A percentile compares a stretch with the other conserved stretches of the same genome.
These are phyloP conservation scores for Diuraphis noxia DNA, from an alignment of 1,140 invertebrate genomes.

Conservation along the genomic window DNA sequence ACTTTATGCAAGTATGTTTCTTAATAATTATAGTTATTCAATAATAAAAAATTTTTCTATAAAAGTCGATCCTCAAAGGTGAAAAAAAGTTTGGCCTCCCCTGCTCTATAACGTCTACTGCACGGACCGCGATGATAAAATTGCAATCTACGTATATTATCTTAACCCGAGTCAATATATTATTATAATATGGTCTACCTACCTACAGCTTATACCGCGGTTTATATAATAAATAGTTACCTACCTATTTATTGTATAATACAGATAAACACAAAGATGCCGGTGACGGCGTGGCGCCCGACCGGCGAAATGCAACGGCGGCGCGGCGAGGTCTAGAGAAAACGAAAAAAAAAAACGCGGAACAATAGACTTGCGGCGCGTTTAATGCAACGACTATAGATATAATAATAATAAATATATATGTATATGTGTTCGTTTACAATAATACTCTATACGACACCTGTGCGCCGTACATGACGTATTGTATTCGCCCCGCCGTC, in stretches of 20 bases:
- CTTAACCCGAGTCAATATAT: neutral
- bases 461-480: neutral
- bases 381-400: neutral
- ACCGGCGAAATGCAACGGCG: neutral
- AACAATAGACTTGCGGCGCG: slow-evolving; percentile 4
- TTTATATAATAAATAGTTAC: too few relatives aligned
- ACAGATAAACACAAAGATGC: neutral
- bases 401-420: neutral
- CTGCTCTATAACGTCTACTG: too few relatives aligned
- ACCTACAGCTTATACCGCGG: neutral
- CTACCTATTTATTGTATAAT: neutral
- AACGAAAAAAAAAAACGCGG: neutral
- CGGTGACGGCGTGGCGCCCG: slow-evolving; percentile 22
- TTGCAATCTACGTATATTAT: neutral
- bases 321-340: neutral
- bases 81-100: too few relatives aligned
- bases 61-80: too few relatives aligned
- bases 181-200: neutral
- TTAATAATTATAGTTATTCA: too few relatives aligned
- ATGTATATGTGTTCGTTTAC: neutral
- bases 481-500: slow-evolving; percentile 9
- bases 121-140: too few relatives aligned
- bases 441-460: neutral
- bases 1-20: too few relatives aligned
- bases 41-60: too few relatives aligned